Percentiles rank a stretch among this genome's conserved stretches.
Evolutionary conservation across 2,113 vertebrate species (phyloP).

Genomic region (Mesoclemmys tuberculata): DNA sequence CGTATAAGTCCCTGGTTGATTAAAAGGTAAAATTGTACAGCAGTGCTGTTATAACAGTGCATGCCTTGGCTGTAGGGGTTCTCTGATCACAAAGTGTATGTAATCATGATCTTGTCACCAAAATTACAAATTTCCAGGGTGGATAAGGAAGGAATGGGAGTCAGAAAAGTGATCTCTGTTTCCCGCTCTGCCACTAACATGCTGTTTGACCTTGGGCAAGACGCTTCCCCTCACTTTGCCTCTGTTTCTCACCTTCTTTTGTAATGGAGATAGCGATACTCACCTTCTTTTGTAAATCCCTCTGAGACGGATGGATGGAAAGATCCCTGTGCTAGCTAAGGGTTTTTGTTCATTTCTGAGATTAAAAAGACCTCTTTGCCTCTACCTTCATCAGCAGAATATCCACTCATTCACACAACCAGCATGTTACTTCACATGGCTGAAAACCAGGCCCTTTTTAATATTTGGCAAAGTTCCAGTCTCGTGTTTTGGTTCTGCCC

Average conservation of each 20-base stretch:
- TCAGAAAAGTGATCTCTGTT: neutral
- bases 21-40: neutral
- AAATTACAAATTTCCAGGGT: neutral
- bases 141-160: neutral
- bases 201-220: neutral
- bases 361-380: neutral
- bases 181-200: neutral
- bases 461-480: neutral
- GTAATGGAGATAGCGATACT: neutral
- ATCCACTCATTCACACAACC: neutral
- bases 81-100: neutral
- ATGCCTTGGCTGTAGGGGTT: neutral
- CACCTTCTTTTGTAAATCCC: neutral
- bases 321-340: neutral
- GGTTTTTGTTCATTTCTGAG: neutral
- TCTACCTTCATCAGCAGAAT: neutral
- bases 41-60: neutral
- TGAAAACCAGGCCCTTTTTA: neutral
- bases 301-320: neutral
- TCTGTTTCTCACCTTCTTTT: neutral
- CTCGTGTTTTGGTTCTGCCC: neutral
- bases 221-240: neutral
- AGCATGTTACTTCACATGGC: fast-evolving
- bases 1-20: neutral
- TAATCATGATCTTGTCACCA: neutral